phyloP scores from a whole-genome alignment of 2,797 vertebrate genomes.

The Sebastes itinus region DNA sequence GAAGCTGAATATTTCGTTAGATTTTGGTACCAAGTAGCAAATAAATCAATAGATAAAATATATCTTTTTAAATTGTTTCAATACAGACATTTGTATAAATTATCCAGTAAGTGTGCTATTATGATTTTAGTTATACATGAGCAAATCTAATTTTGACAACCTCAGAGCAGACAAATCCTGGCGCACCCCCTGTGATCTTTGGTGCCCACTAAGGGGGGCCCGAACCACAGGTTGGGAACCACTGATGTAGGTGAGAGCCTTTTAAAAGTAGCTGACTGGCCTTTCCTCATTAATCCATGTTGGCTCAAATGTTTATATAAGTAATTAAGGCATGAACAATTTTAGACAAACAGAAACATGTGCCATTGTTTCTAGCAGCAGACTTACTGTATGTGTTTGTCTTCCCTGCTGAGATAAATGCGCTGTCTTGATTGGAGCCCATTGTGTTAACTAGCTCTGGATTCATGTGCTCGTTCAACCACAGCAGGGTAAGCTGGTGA shows the following conservation, averaged over 20 bases:
- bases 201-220: too few relatives aligned
- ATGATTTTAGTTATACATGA: too few relatives aligned
- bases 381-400: neutral
- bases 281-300: neutral
- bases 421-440: slow-evolving; percentile 5
- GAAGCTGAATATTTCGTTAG: too few relatives aligned
- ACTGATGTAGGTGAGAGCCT: neutral
- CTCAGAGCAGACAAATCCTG: too few relatives aligned
- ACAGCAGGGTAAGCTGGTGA: neutral
- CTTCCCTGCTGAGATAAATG: slow-evolving; percentile 34
- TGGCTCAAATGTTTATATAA: slow-evolving; percentile 18
- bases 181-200: too few relatives aligned
- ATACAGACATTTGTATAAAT: too few relatives aligned
- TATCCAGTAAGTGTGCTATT: too few relatives aligned
- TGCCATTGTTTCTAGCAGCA: neutral
- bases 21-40: too few relatives aligned
- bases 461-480: slow-evolving; percentile 19
- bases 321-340: slow-evolving; percentile 28
- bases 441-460: neutral
- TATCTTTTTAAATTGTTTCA: too few relatives aligned
- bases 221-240: too few relatives aligned
- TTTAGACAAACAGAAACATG: slow-evolving; percentile 10
- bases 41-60: too few relatives aligned
- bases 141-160: too few relatives aligned
- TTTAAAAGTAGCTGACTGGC: neutral